phyloP scores from a whole-genome alignment of 2,888 invertebrate species.

The Brenthis daphne region DNA sequence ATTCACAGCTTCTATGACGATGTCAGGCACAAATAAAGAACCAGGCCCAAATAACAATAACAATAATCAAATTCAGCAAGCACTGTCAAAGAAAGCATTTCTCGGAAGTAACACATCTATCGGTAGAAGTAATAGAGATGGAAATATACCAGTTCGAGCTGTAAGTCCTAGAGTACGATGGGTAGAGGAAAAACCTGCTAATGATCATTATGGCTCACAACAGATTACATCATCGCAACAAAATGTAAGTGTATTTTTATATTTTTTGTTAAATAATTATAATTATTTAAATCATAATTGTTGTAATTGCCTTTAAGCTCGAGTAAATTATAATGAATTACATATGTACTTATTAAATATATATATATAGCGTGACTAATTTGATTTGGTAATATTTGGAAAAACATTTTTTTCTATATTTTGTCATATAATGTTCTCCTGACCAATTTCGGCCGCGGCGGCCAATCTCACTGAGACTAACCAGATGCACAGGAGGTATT shows the following conservation, averaged over 20 bases:
- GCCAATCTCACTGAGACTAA: too few species aligned
- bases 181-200: conserved; percentile 72
- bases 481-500: too few species aligned
- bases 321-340: too few species aligned
- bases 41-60: conserved; percentile 75
- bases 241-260: conserved; percentile 60
- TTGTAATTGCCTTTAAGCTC: too few species aligned
- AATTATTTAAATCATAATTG: too few species aligned
- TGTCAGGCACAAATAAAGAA: conserved; percentile 84
- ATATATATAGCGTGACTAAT: too few species aligned
- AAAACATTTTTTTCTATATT: too few species aligned
- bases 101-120: conserved; percentile 78
- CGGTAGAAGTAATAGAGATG: conserved; percentile 72
- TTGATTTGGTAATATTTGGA: background rate
- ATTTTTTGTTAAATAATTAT: background rate
- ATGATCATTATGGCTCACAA: conserved; percentile 69
- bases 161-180: conserved; percentile 79
- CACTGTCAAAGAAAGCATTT: conserved; percentile 77
- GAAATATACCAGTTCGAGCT: conserved; percentile 76
- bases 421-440: too few species aligned
- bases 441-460: too few species aligned
- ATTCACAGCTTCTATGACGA: conserved; percentile 87
- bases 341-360: too few species aligned
- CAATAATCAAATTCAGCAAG: conserved; percentile 69
- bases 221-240: conserved; percentile 73